Evolutionary conservation across 2,113 vertebrate genomes (phyloP).

Genomic region (Beaufortia kweichowensis): DNA sequence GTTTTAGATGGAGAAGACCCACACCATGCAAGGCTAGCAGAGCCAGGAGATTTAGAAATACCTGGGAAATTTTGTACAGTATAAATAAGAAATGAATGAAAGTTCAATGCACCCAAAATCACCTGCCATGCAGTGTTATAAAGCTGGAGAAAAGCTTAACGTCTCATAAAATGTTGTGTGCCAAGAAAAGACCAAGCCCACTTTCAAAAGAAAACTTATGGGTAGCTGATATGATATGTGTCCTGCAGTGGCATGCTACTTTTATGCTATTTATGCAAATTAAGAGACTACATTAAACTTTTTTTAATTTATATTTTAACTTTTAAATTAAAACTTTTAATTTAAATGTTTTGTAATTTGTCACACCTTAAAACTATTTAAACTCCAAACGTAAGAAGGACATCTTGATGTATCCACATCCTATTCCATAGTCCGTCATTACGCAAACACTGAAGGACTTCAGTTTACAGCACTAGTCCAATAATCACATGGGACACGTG

Average conservation of each 20-base stretch:
- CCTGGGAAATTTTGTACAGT: constrained; percentile 57
- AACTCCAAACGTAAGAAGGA: too few relatives aligned
- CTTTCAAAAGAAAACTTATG: not conserved
- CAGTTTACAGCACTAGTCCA: constrained; percentile 9
- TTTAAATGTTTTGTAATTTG: too few relatives aligned
- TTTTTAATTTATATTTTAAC: too few relatives aligned
- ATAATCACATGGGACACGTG: not conserved
- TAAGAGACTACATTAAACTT: too few relatives aligned
- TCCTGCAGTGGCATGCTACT: not conserved
- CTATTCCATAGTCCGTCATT: not conserved
- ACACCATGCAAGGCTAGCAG: constrained; percentile 65
- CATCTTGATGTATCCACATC: too few relatives aligned
- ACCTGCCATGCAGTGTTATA: not conserved
- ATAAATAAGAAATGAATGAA: not conserved
- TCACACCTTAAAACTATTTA: too few relatives aligned
- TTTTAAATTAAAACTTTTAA: not conserved
- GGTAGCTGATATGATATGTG: not conserved
- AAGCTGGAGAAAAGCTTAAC: not conserved
- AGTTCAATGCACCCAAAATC: not conserved
- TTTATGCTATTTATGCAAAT: too few relatives aligned
- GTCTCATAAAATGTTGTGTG: not conserved
- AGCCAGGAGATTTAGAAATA: constrained; percentile 66
- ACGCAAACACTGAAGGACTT: not conserved
- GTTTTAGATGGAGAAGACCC: constrained; percentile 60
- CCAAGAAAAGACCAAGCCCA: not conserved